These are phyloP conservation scores for Lysandra bellargus DNA, from an alignment of 2,888 invertebrate genomes.

Conservation along the genomic window DNA sequence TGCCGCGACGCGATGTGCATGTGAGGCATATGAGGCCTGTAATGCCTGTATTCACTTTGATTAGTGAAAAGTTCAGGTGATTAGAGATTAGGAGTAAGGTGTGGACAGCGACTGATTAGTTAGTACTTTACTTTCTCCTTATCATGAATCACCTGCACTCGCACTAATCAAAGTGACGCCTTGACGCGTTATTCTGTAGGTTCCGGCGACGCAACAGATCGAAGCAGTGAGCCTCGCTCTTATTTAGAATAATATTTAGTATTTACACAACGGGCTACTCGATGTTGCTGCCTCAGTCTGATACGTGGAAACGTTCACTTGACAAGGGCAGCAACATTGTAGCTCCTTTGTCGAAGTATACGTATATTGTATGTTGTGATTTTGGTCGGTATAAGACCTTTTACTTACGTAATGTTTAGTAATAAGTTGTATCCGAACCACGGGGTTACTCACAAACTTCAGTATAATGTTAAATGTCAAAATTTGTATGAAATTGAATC, in stretches of 20 bases:
- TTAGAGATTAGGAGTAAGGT: too few relatives aligned
- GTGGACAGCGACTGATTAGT: too few relatives aligned
- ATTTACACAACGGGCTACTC: neutral
- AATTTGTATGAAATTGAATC: neutral
- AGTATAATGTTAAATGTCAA: neutral
- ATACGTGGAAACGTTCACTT: neutral
- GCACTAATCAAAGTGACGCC: too few relatives aligned
- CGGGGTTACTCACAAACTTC: neutral
- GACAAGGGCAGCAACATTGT: neutral
- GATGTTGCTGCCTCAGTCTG: neutral
- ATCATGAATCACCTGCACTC: too few relatives aligned
- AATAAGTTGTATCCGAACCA: neutral
- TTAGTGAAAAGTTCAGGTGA: too few relatives aligned
- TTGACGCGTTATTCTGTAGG: too few relatives aligned
- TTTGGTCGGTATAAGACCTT: neutral
- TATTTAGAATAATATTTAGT: neutral
- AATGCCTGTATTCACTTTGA: too few relatives aligned
- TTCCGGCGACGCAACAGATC: neutral
- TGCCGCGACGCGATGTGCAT: neutral
- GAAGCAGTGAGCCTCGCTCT: neutral
- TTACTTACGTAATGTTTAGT: neutral
- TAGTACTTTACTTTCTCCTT: too few relatives aligned
- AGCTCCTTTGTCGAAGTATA: neutral
- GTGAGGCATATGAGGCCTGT: neutral
- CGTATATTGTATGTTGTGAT: conserved; percentile 13